Evolutionary conservation across 2,888 invertebrate genomes (phyloP), one percentile per base, ranked within the genome.

Genomic region (Stenoptilia bipunctidactyla): DNA sequence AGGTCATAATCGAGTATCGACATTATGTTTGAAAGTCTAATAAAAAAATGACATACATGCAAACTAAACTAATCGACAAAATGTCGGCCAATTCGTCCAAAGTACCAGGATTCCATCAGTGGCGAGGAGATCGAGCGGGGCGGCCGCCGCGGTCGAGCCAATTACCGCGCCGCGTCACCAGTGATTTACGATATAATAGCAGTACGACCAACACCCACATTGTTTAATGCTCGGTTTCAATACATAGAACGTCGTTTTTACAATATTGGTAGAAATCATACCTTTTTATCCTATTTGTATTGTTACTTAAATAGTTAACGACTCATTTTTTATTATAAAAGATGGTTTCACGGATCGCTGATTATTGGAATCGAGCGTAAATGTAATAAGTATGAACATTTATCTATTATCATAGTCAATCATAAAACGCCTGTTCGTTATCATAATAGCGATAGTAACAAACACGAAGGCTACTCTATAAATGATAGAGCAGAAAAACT

Each of bases 151-250:
- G 45, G 46, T 40, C 44, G 55, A 60, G 66, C 64, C 73, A 79
- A 79, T 80, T 77, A 80, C 72, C 53, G 68, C 55, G 58, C 51
- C 59, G 65, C 71, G 75, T 76, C 79, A 73, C 63, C 72, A 58
- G 58, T 75, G 79, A 82, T 82, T 80, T 80, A 80, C 73, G 72
- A 69, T 65, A 66, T 76, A 77, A 77, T 74, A 64, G 62, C 59
- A 57, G 58, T 53, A 53, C 60, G 52, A 56, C 60, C 59, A 49
- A 50, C 51, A 71, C 73, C 72, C 70, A 75, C 75, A 73, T 72
- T 77, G 72, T 76, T 71, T 67, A 62, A n/a, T n/a, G n/a, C n/a
- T n/a, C n/a, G n/a, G n/a, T n/a, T n/a, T n/a, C n/a, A 73, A 73
- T 66, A 66, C 58, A 60, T 61, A 53, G 58, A n/a, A n/a, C n/a